phyloP scores from a whole-genome alignment of 92 coral and sea anemone genomes.

The Epizoanthus ramosus region DNA sequence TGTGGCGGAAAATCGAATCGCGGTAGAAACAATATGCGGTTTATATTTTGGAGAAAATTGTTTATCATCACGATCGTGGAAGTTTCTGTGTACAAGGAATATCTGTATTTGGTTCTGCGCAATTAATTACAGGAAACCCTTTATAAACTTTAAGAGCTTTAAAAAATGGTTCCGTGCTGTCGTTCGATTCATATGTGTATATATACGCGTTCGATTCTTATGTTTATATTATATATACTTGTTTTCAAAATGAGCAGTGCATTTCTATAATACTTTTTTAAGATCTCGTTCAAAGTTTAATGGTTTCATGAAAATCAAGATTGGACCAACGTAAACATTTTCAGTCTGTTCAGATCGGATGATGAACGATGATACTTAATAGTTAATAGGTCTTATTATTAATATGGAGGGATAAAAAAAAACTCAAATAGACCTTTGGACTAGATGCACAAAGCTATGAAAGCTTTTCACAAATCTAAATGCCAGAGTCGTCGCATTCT shows the following conservation, averaged over 20 bases:
- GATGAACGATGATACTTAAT: too few species aligned
- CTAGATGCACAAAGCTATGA: too few species aligned
- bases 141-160: background rate
- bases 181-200: background rate
- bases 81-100: background rate
- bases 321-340: too few species aligned
- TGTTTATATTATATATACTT: background rate
- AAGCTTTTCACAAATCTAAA: too few species aligned
- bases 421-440: too few species aligned
- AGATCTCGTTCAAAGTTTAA: too few species aligned
- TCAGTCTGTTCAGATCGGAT: too few species aligned
- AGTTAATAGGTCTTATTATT: too few species aligned
- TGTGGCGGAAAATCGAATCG: conserved; percentile 1
- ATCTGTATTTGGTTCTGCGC: conserved; percentile 32
- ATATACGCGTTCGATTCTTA: background rate
- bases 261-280: too few species aligned
- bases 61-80: background rate
- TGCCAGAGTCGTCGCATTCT: too few species aligned
- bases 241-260: background rate
- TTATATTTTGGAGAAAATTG: conserved; percentile 1
- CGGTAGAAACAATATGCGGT: background rate
- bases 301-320: too few species aligned
- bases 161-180: background rate
- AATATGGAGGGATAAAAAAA: too few species aligned
- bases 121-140: conserved; percentile 4